phyloP scores from a whole-genome alignment of 2,888 invertebrate species.

The Eucera pruinosa region DNA sequence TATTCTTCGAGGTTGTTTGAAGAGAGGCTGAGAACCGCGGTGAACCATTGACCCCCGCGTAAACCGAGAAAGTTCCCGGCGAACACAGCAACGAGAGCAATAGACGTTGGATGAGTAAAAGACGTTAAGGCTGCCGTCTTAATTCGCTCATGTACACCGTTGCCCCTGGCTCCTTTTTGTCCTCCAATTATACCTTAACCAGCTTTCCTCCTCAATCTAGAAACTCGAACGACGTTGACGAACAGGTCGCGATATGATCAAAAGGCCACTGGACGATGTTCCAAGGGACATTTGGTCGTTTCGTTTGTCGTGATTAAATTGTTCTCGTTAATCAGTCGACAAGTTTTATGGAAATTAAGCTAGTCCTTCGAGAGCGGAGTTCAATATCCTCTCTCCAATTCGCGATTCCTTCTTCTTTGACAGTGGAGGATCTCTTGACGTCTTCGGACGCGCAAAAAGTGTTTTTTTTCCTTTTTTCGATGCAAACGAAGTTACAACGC shows the following conservation, averaged over 20 bases:
- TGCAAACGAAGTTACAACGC: too few relatives aligned
- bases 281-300: slow-evolving; percentile 26
- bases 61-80: slow-evolving; percentile 70
- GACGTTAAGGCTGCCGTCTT: slow-evolving; percentile 56
- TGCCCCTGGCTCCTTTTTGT: slow-evolving; percentile 27
- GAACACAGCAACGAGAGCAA: slow-evolving; percentile 55
- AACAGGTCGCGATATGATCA: slow-evolving; percentile 45
- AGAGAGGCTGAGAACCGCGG: slow-evolving; percentile 65
- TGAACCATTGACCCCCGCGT: slow-evolving; percentile 71
- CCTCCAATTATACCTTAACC: slow-evolving; percentile 59
- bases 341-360: slow-evolving; percentile 25
- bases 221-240: slow-evolving; percentile 49
- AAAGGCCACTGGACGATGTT: slow-evolving; percentile 12
- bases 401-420: slow-evolving; percentile 9
- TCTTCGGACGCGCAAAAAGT: neutral
- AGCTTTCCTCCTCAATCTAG: slow-evolving; percentile 46
- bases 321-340: slow-evolving; percentile 28
- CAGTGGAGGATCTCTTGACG: neutral
- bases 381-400: neutral
- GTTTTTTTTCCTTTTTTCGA: too few relatives aligned
- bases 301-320: slow-evolving; percentile 39
- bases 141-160: slow-evolving; percentile 48
- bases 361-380: slow-evolving; percentile 12
- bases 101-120: slow-evolving; percentile 52
- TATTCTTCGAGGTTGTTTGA: neutral